Conservation (phyloP, 2,797 vertebrate species). For the Sebastes jordani region DNA sequence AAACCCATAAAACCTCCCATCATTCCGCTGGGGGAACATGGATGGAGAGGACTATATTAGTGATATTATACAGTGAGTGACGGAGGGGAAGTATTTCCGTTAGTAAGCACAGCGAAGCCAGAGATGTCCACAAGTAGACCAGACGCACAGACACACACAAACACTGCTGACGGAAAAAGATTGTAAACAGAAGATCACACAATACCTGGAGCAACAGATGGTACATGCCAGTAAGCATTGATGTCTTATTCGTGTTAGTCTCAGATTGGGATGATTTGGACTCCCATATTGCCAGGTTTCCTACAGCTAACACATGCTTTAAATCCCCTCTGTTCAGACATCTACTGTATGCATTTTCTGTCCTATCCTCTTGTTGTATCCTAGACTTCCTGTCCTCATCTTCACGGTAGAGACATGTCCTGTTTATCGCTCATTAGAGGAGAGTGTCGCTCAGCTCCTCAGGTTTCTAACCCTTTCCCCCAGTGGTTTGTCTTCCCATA, state of each 20-base stretch:
- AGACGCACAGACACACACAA: not conserved
- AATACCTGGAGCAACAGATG: not conserved
- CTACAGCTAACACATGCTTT: not conserved
- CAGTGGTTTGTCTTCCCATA: not conserved
- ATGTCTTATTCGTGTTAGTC: not conserved
- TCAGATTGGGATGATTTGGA: not conserved
- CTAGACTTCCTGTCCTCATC: not conserved
- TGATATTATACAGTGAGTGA: not conserved
- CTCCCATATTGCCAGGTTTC: not conserved
- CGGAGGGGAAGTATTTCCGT: not conserved
- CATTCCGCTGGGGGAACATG: not conserved
- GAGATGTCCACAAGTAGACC: slow-evolving; percentile 17
- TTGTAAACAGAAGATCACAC: not conserved
- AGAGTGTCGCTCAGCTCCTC: not conserved
- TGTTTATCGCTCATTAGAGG: not conserved
- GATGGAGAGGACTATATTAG: not conserved
- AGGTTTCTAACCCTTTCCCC: not conserved
- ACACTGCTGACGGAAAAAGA: not conserved
- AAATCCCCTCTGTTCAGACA: not conserved
- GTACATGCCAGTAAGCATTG: not conserved
- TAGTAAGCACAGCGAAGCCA: slow-evolving; percentile 22
- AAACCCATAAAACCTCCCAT: slow-evolving; percentile 3
- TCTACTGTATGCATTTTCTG: not conserved
- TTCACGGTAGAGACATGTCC: not conserved
- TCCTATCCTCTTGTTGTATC: not conserved